Conservation (phyloP, 1,140 invertebrate species). For the Asobara japonica region DNA sequence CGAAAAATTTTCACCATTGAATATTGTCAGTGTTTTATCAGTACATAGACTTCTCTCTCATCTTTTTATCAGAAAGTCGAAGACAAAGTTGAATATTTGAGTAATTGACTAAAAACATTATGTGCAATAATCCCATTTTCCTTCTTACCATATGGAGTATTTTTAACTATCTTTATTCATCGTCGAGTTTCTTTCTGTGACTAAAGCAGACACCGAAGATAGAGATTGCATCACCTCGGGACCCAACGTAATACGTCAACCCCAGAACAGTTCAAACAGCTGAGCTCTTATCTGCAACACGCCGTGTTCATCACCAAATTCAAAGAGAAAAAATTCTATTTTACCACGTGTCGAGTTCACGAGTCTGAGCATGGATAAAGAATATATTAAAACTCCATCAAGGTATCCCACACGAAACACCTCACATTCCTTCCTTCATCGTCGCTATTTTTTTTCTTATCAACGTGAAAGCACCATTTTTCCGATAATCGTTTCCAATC, state of each 20-base stretch:
- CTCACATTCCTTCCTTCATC: not conserved
- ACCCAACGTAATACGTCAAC: not conserved
- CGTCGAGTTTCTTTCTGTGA: not conserved
- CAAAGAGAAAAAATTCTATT: conserved; percentile 1
- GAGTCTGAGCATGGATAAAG: not conserved
- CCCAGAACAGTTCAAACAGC: not conserved
- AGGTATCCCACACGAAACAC: not conserved
- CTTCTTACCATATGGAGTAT: not conserved
- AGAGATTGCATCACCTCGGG: not conserved
- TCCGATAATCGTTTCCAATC: not conserved
- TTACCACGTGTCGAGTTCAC: not conserved
- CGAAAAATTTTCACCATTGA: too few species aligned
- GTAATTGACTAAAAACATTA: not conserved
- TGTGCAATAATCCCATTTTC: not conserved
- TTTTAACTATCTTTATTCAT: not conserved
- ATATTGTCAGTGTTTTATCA: too few species aligned
- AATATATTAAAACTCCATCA: not conserved
- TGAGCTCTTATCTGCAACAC: not conserved
- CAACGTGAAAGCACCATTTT: not conserved
- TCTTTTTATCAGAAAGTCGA: too few species aligned
- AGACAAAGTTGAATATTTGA: too few species aligned
- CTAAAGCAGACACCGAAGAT: not conserved
- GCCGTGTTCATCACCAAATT: not conserved
- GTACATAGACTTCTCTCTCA: too few species aligned
- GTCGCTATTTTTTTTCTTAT: not conserved